Evolutionary conservation across 1,140 invertebrate genomes (phyloP).

Genomic region (Drosophila melanogaster): DNA sequence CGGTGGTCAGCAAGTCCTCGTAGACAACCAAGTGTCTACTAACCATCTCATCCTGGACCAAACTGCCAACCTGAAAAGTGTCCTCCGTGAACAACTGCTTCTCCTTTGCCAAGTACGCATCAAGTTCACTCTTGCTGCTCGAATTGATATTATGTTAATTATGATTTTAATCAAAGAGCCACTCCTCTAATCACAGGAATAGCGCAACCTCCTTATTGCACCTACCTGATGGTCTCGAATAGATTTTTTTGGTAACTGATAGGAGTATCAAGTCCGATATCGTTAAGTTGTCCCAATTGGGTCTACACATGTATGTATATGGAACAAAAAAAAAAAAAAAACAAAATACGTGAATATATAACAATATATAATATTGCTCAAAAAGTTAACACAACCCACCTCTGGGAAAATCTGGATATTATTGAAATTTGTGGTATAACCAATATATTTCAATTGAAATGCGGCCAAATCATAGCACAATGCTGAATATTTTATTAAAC

Average conservation of each 20-base stretch:
- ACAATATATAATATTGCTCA: neutral
- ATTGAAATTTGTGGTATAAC: slow-evolving; percentile 31
- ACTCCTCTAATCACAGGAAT: too few relatives aligned
- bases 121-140: slow-evolving; percentile 5
- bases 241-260: slow-evolving; percentile 15
- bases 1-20: slow-evolving; percentile 30
- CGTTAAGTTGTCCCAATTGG: slow-evolving; percentile 42
- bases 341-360: neutral
- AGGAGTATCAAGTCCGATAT: slow-evolving; percentile 24
- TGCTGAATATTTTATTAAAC: slow-evolving; percentile 22
- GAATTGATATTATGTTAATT: neutral
- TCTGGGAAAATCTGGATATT: slow-evolving; percentile 17
- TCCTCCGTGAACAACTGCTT: slow-evolving; percentile 9
- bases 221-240: slow-evolving; percentile 23
- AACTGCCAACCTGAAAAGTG: slow-evolving; percentile 19
- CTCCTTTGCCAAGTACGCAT: neutral
- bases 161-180: neutral
- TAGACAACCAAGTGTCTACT: neutral
- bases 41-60: slow-evolving; percentile 29
- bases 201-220: neutral
- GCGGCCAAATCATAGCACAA: slow-evolving; percentile 43
- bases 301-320: slow-evolving; percentile 9
- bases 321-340: neutral
- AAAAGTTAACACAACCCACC: slow-evolving; percentile 13
- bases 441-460: slow-evolving; percentile 34